Percentiles rank a stretch among this genome's conserved stretches.
Conservation (phyloP, 2,797 vertebrate genomes). For the Spizella passerina region DNA sequence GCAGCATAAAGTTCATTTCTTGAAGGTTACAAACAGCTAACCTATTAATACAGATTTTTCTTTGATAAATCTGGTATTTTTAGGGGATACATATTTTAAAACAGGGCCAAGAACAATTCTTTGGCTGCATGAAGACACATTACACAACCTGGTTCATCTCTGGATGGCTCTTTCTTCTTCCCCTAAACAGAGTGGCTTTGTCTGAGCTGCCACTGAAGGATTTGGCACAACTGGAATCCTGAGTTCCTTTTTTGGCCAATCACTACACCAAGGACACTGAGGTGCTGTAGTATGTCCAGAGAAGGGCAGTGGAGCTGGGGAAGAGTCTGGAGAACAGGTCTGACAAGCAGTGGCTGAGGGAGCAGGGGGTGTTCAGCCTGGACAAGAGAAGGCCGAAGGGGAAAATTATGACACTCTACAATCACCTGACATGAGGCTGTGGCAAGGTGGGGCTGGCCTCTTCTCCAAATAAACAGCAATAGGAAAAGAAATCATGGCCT, state of each 20-base stretch:
- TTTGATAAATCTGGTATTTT: background rate
- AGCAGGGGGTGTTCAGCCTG: background rate
- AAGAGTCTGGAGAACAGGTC: background rate
- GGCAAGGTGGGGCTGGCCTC: fast-evolving
- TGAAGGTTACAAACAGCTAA: background rate
- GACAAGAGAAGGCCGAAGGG: background rate
- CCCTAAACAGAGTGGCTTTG: background rate
- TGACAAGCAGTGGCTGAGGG: background rate
- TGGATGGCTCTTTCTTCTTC: background rate
- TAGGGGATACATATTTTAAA: background rate
- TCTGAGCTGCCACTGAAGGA: background rate
- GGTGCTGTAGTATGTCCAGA: background rate
- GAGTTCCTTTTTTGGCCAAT: background rate
- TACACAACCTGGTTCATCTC: fast-evolving
- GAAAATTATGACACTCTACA: background rate
- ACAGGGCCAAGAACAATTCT: background rate
- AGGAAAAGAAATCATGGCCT: background rate
- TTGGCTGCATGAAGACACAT: background rate
- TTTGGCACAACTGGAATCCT: background rate
- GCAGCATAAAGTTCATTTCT: background rate
- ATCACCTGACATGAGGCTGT: background rate
- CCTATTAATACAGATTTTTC: background rate
- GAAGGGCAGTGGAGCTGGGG: background rate
- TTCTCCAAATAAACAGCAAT: background rate
- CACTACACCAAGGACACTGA: background rate